These are phyloP conservation scores for Trichopria drosophilae DNA, from an alignment of 2,888 invertebrate genomes.

Conservation along the genomic window DNA sequence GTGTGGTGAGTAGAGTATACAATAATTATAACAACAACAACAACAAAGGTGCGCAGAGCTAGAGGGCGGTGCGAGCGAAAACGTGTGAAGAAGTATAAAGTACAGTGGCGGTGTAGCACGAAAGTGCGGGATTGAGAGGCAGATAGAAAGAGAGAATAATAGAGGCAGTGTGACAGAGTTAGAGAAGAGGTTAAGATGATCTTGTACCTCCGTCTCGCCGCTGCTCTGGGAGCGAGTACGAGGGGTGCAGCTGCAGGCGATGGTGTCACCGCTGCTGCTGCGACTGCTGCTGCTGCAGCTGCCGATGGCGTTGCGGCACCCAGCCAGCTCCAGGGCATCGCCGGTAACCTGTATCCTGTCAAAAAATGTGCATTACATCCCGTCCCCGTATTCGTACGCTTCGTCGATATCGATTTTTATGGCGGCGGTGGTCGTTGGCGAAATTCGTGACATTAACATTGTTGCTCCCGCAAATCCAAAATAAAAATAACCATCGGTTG, in stretches of 20 bases:
- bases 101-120: too few species aligned
- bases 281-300: constrained; percentile 66
- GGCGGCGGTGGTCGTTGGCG: too few species aligned
- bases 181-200: constrained; percentile 27
- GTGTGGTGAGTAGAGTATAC: too few species aligned
- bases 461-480: too few species aligned
- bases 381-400: constrained; percentile 16
- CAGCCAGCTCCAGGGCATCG: constrained; percentile 78
- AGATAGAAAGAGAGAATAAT: constrained; percentile 12
- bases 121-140: constrained; percentile 15
- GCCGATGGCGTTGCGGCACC: constrained; percentile 62
- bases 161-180: constrained; percentile 23
- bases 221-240: constrained; percentile 72
- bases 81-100: too few species aligned
- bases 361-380: constrained; percentile 13
- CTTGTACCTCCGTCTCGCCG: constrained; percentile 73
- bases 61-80: too few species aligned
- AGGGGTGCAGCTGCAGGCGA: constrained; percentile 67
- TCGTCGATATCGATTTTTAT: too few species aligned
- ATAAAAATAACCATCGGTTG: too few species aligned
- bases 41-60: too few species aligned
- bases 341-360: constrained; percentile 76
- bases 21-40: too few species aligned
- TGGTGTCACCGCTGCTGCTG: constrained; percentile 63
- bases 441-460: too few species aligned